Base-by-base conservation (phyloP, 92 coral and sea anemone species). In the Parazoanthus atlanticus region DNA sequence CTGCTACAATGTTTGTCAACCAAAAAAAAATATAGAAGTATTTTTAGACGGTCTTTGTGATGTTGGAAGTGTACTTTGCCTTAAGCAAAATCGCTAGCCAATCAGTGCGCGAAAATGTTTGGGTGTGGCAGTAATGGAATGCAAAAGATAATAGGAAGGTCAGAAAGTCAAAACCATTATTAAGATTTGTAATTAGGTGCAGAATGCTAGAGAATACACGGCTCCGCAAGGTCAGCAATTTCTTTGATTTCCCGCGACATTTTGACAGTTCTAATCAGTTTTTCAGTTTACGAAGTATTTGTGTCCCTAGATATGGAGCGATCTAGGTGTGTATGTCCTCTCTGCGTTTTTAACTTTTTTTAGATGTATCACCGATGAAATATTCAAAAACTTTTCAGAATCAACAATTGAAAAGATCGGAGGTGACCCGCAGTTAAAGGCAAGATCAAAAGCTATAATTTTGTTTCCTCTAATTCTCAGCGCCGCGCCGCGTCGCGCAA, bases 121-220 rank as follows among this genome's bases (percentile, higher is more conserved):
- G 78, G 87, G 87, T 71, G 87, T 84, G 87, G 61, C 78, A 69
- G 43, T 46, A 67, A 38, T 43, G 87, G 87, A 41, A 84, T 84
- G 87, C 65, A 43, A 8, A 29, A 43, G 29, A 84, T 84, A 84
- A 84, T 71, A 29, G 40, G 23, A 0, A 15, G 78, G 87, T 84
- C 87, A 70, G 5, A 31, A 32, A 67, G 87, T 84, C 79, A 71
- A 69, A 83, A 69, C 32, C 77, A 40, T 83, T 66, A 47, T 43
- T 13, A 11, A 26, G 67, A 38, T 3, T 36, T 41, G 30, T 70
- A 84, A 84, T 84, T 84, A 84, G 79, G 43, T 23, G 28, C 52
- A 75, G 79, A 32, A 75, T 38, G 40, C 46, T 26, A 38, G 46
- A 36, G 26, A 75, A 75, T 33, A 19, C 17, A 21, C 69, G 28